Evolutionary conservation across 2,797 vertebrate species (phyloP), one percentile per base, ranked within the genome.

Genomic region (Margarornis squamiger): DNA sequence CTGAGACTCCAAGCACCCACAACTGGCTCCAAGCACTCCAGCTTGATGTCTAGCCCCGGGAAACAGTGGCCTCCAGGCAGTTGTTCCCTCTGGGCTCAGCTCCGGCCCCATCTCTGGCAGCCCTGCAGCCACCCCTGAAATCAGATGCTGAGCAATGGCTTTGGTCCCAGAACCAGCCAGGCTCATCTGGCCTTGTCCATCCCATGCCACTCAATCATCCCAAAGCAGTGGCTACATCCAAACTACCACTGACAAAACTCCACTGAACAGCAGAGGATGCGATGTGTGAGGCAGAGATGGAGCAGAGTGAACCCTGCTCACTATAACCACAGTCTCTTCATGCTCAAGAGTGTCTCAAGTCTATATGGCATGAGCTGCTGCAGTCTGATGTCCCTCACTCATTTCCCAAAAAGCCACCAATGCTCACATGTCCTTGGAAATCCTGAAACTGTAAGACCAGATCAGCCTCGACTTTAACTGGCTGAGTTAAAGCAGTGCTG

Each of bases 101-200:
- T 36, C 58, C 1, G 30, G 57, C 48, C 65, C 46, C 59, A 39
- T 36, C 72, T 34, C 82, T 43, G 88, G 68, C 87, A 94, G 89
- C 62, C 54, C 27, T 6, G 51, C 63, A 79, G 81, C 71, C 46
- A 84, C 66, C 54, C 71, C 4, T 94, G 94, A 93, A 93, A 95
- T 90, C 79, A 84, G 90, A 95, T 19, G 76, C 90, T 86, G 73
- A 91, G 90, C 82, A 46, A 83, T 65, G 76, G 66, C 92, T 93
- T 84, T 70, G 70, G 76, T 92, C 90, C 88, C 90, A 75, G 82
- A 86, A 76, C 8, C 58, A 91, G n/a, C 24, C 51, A 80, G 78
- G 19, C 51, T 73, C 95, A 93, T 86, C 82, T 95, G 94, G 90
- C 88, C 88, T 66, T 81, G 90, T 90, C 92, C 75, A 48, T 95